These are phyloP conservation scores for Hypanus sabinus DNA, from an alignment of 2,113 vertebrate species.

Conservation along the genomic window DNA sequence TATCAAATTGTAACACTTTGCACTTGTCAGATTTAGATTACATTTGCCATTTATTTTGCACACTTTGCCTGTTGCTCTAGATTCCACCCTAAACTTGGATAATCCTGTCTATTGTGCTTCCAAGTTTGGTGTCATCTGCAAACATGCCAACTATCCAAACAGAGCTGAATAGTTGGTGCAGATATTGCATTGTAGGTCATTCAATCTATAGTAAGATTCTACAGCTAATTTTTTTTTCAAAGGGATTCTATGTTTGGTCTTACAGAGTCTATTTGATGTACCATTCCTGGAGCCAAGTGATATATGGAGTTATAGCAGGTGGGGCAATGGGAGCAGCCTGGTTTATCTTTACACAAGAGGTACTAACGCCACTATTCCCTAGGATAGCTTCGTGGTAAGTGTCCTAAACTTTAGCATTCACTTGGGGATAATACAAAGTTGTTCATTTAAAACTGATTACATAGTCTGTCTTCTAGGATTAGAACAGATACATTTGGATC, in stretches of 20 bases:
- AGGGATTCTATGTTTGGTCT: slow-evolving; percentile 38
- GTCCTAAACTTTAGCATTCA: background rate
- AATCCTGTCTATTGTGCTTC: no score
- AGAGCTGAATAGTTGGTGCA: background rate
- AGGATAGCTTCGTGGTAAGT: slow-evolving; percentile 95
- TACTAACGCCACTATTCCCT: slow-evolving; percentile 91
- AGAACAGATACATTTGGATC: background rate
- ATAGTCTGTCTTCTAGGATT: background rate
- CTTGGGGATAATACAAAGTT: background rate
- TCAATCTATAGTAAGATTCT: background rate
- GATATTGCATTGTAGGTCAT: no score
- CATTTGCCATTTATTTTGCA: no score
- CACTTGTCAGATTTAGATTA: no score
- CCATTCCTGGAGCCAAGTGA: slow-evolving; percentile 93
- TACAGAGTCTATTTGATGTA: slow-evolving; percentile 92
- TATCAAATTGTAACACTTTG: no score
- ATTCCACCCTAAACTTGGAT: no score
- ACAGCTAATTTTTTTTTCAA: background rate
- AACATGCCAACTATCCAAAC: no score
- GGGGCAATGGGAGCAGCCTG: slow-evolving; percentile 77
- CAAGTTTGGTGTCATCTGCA: no score
- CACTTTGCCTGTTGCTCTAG: no score
- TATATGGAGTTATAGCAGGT: slow-evolving; percentile 81
- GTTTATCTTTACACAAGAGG: slow-evolving; percentile 94
- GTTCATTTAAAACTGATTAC: background rate